Base-by-base conservation (phyloP, 1,140 invertebrate species). In the Bombus picipes region DNA sequence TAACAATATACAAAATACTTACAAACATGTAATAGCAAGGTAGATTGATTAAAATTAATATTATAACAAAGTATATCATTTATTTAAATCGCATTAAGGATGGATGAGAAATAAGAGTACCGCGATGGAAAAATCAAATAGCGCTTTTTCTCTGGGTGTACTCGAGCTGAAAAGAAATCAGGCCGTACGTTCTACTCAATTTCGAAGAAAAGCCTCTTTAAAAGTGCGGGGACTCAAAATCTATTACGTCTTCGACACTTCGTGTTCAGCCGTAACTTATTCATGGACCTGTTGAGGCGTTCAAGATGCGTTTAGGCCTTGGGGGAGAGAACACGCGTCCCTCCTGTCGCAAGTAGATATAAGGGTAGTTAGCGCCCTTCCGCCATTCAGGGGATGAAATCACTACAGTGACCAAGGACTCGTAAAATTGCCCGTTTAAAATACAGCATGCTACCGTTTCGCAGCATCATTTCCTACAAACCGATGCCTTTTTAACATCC, bases 261-360 rank as follows among this genome's bases (percentile, higher is more conserved):
- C 79, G 88, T 79, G 88, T 86, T 41, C 90, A 89, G 87, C 88
- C 88, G 87, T 94, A 95, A 95, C 92, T 95, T 95, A 95, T 95
- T 95, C 94, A 95, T 95, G 93, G 92, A 95, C 94, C 94, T 95
- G 95, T 95, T 95, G 95, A 95, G 93, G 94, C 94, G 93, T 93
- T 92, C 91, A 91, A 93, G 94, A 95, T 94, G 91, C 93, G 92
- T 94, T 95, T 95, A 95, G 94, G 91, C 92, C 78, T 62, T 72
- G 87, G 68, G 87, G 87, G 89, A 89, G 90, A 79, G 88, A 88
- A 68, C 68, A 85, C 82, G 72, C 74, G 74, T 83, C 84, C 84
- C 89, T 89, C 83, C 84, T 82, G 85, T 88, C 83, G 85, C 77
- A 77, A 92, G 86, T 91, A 92, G 90, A 92, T 94, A 93, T 89